A percentile compares a stretch with the other conserved stretches of the same genome.
phyloP scores from a whole-genome alignment of 2,797 vertebrate species.

The Arnoldichthys spilopterus region DNA sequence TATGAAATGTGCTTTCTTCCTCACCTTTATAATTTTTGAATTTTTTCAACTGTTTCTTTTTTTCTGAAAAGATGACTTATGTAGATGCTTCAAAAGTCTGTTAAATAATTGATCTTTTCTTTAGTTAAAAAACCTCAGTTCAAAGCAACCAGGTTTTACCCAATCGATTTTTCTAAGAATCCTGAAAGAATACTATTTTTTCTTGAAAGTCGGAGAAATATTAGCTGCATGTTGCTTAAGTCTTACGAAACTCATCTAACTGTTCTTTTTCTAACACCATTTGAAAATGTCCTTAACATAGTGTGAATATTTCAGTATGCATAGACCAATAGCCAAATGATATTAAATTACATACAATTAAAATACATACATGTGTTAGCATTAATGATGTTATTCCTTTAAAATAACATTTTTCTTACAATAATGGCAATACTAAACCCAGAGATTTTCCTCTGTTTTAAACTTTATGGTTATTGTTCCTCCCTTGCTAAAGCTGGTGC shows the following conservation, averaged over 20 bases:
- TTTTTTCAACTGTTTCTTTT: not conserved
- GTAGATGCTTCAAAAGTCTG: not conserved
- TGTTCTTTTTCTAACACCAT: too few species aligned
- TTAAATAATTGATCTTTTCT: not conserved
- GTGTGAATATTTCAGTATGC: too few species aligned
- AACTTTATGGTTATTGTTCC: not conserved
- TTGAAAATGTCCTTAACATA: too few species aligned
- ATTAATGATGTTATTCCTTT: too few species aligned
- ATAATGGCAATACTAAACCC: not conserved
- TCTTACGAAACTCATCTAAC: too few species aligned
- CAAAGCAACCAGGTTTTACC: not conserved
- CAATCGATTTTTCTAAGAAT: too few species aligned
- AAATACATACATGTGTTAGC: too few species aligned
- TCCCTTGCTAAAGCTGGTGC: not conserved
- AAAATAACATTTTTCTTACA: not conserved
- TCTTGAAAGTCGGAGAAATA: too few species aligned
- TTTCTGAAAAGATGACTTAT: not conserved
- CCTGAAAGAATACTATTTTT: too few species aligned
- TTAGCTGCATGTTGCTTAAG: too few species aligned
- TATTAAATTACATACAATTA: too few species aligned
- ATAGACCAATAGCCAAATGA: too few species aligned
- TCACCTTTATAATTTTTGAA: not conserved
- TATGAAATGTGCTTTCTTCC: not conserved
- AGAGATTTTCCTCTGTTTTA: not conserved
- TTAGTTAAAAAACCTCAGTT: not conserved